These are phyloP conservation scores for Diadegma fenestrale DNA, from an alignment of 2,888 invertebrate genomes.

Conservation along the genomic window DNA sequence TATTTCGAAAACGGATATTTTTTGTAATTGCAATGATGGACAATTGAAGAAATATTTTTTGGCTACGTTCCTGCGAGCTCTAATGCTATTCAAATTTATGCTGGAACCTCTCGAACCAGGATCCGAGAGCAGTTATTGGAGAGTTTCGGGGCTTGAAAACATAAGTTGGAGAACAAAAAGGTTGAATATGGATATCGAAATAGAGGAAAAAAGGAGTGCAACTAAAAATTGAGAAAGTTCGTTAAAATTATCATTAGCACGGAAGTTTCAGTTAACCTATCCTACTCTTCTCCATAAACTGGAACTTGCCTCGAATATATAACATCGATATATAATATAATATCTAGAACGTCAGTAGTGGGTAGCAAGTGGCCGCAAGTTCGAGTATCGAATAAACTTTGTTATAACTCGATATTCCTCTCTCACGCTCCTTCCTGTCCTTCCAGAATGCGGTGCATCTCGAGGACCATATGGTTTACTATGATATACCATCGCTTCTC, in stretches of 20 bases:
- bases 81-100: neutral
- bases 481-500: neutral
- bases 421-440: neutral
- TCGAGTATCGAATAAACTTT: conserved; percentile 40
- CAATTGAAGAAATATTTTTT: neutral
- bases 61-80: neutral
- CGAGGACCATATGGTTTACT: neutral
- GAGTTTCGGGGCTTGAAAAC: neutral
- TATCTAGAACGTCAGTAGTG: conserved; percentile 30
- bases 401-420: conserved; percentile 24
- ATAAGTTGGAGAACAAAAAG: neutral
- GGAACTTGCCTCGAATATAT: neutral
- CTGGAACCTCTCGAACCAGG: neutral
- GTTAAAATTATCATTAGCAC: conserved; percentile 24
- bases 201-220: neutral
- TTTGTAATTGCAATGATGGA: neutral
- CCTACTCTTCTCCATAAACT: conserved; percentile 13
- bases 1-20: neutral
- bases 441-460: conserved; percentile 7
- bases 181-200: neutral
- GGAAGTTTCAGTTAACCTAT: conserved; percentile 13
- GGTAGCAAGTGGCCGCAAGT: conserved; percentile 24
- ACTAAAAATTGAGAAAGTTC: conserved; percentile 3
- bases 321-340: conserved; percentile 29
- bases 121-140: neutral